A percentile compares a stretch with the other conserved stretches of the same genome.
Conservation (phyloP, 30 jellyfish, hydroid and myxozoan species). For the Phacellophora camtschatica region DNA sequence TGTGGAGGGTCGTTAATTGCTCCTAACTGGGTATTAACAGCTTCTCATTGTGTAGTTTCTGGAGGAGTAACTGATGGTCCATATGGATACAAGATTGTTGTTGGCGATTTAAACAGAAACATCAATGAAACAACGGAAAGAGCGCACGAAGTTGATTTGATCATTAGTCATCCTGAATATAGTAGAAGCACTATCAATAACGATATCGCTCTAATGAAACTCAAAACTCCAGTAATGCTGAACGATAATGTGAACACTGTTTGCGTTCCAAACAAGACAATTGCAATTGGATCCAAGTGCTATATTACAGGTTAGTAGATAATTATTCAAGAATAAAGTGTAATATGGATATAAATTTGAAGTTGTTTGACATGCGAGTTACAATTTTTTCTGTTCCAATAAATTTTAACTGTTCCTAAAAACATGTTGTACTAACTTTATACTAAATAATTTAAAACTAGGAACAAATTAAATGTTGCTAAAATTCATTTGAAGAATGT, state of each 20-base stretch:
- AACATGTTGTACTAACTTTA: too few species aligned
- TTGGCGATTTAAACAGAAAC: constrained; percentile 24
- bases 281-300: constrained; percentile 45
- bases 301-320: constrained; percentile 61
- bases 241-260: constrained; percentile 51
- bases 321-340: too few species aligned
- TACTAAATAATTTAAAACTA: too few species aligned
- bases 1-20: constrained; percentile 70
- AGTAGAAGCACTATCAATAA: neutral
- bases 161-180: constrained; percentile 11
- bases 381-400: too few species aligned
- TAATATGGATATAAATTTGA: too few species aligned
- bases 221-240: constrained; percentile 51
- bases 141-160: neutral
- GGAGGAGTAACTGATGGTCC: neutral
- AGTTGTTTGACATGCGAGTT: too few species aligned
- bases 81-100: neutral
- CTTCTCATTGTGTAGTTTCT: constrained; percentile 58
- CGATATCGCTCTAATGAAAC: constrained; percentile 61
- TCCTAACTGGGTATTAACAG: constrained; percentile 68
- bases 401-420: too few species aligned
- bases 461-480: too few species aligned
- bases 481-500: too few species aligned
- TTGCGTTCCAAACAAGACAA: constrained; percentile 47
- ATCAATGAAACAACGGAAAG: constrained; percentile 26